Percentiles rank a stretch among this genome's conserved stretches.
Conservation (phyloP, 2,888 invertebrate species). For the Ganaspis brasiliensis region DNA sequence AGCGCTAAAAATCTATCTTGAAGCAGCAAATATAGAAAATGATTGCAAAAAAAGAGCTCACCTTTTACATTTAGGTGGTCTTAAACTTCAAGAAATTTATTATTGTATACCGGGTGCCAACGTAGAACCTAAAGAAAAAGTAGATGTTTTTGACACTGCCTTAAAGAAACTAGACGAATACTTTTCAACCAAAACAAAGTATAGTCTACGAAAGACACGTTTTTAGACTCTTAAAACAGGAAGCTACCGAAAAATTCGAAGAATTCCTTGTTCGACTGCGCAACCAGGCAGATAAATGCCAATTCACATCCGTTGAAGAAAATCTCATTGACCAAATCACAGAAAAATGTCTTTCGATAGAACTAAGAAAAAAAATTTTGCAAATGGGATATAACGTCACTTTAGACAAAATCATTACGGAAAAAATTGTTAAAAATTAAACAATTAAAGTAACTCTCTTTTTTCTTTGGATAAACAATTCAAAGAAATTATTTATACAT, state of each 20-base stretch:
- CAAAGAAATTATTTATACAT: no score
- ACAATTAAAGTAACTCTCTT: no score
- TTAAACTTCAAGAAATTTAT: slow-evolving; percentile 47
- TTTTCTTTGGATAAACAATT: no score
- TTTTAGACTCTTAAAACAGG: slow-evolving; percentile 67
- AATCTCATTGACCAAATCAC: slow-evolving; percentile 35
- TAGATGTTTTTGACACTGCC: not conserved
- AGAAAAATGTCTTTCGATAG: slow-evolving; percentile 54
- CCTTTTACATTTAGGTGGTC: not conserved
- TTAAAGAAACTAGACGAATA: not conserved
- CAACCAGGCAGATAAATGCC: slow-evolving; percentile 69
- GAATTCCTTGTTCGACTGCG: slow-evolving; percentile 67
- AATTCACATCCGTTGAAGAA: slow-evolving; percentile 56
- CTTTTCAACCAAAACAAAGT: slow-evolving; percentile 37
- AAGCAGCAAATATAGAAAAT: slow-evolving; percentile 38
- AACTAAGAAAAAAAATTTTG: slow-evolving; percentile 54
- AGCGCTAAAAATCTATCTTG: not conserved
- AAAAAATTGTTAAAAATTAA: no score
- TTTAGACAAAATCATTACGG: slow-evolving; percentile 45
- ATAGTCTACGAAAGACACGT: slow-evolving; percentile 71
- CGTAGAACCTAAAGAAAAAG: not conserved
- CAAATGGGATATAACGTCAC: slow-evolving; percentile 48
- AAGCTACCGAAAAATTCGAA: slow-evolving; percentile 66
- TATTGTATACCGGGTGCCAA: slow-evolving; percentile 43
- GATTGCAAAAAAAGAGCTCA: not conserved